Evolutionary conservation across 2,888 invertebrate genomes (phyloP).

Genomic region (Acanthosepion lycidas): DNA sequence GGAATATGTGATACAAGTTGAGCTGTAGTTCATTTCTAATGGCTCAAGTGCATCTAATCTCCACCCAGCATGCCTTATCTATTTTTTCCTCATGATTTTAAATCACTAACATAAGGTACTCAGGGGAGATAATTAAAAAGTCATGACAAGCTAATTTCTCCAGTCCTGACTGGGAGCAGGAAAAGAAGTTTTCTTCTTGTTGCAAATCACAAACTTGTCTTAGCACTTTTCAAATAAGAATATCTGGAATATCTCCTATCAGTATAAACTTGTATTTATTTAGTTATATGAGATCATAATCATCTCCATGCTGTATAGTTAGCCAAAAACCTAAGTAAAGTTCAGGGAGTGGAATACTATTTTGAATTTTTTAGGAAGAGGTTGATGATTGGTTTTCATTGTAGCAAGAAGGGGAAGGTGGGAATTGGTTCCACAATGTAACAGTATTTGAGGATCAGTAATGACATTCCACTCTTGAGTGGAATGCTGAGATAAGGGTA

Average conservation of each 20-base stretch:
- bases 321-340: not conserved
- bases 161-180: not conserved
- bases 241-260: not conserved
- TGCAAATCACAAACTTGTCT: not conserved
- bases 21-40: not conserved
- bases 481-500: not conserved
- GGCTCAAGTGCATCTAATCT: not conserved
- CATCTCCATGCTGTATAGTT: not conserved
- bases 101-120: conserved; percentile 11
- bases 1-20: not conserved
- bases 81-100: not conserved
- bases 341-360: not conserved
- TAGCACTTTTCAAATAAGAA: not conserved
- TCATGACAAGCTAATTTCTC: not conserved
- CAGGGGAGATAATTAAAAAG: conserved; percentile 23
- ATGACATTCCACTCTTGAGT: not conserved
- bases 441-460: not conserved
- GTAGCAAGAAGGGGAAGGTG: not conserved
- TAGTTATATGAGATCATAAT: conserved; percentile 3
- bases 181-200: not conserved
- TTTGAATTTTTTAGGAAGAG: not conserved
- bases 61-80: conserved; percentile 33
- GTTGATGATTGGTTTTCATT: not conserved
- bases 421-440: not conserved
- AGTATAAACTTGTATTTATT: not conserved